phyloP scores from a whole-genome alignment of 2,797 vertebrate species.

The Dendrocincla tyrannina region DNA sequence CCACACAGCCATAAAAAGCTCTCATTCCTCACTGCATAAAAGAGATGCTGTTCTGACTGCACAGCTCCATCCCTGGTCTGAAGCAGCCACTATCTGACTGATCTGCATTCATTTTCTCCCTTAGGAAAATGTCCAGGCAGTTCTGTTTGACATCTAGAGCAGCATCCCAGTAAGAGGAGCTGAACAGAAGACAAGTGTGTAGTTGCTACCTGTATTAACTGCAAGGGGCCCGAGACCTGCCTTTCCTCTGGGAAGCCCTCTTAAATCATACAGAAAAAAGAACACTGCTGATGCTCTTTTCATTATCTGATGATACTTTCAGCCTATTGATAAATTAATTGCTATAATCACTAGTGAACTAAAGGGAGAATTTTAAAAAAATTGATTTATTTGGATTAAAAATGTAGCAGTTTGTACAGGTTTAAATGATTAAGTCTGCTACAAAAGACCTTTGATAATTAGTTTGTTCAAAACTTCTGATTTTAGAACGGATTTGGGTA shows the following conservation, averaged over 20 bases:
- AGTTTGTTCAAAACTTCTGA: neutral
- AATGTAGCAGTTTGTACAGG: neutral
- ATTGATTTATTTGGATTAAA: neutral
- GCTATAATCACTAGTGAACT: neutral
- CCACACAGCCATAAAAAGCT: neutral
- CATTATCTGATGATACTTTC: neutral
- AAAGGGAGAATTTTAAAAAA: neutral
- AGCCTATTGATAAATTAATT: neutral
- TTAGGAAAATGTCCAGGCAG: neutral
- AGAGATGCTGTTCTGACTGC: neutral
- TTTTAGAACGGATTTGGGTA: neutral
- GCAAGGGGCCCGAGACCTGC: neutral
- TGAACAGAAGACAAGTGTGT: neutral
- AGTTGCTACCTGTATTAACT: neutral
- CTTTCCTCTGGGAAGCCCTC: neutral
- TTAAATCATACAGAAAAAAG: neutral
- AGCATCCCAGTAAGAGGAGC: fast-evolving
- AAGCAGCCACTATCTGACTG: neutral
- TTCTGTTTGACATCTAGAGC: neutral
- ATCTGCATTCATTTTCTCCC: neutral
- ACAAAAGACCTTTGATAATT: neutral
- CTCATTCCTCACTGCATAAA: neutral
- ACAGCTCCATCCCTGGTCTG: neutral
- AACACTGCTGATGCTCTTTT: neutral
- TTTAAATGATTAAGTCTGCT: neutral